Evolutionary conservation across 1,140 invertebrate species (phyloP).

Genomic region (Whitmania pigra): DNA sequence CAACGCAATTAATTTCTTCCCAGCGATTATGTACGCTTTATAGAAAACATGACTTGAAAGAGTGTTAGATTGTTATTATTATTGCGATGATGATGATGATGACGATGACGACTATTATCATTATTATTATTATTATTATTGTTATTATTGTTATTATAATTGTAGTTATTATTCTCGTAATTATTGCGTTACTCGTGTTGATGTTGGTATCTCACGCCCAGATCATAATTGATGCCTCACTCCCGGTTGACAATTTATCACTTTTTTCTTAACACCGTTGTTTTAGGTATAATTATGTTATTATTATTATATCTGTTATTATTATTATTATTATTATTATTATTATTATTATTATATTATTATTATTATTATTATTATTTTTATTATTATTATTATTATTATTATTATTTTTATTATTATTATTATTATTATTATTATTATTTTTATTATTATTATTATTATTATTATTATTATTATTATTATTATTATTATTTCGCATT

Average conservation of each 20-base stretch:
- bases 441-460: conserved; percentile 6
- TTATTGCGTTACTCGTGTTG: conserved; percentile 2
- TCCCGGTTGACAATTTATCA: no score
- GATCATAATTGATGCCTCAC: no score
- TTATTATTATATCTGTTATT: conserved; percentile 12
- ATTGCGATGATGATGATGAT: neutral
- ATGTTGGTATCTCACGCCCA: no score
- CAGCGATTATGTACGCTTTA: neutral
- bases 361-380: conserved; percentile 14
- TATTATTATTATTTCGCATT: neutral
- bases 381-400: conserved; percentile 16
- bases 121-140: conserved; percentile 14
- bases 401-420: neutral
- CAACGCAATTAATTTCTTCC: neutral
- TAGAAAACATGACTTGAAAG: neutral
- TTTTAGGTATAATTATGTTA: no score
- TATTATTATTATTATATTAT: conserved; percentile 11
- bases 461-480: neutral
- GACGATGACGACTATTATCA: neutral
- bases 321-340: neutral
- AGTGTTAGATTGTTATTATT: neutral
- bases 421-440: neutral
- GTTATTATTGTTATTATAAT: conserved; percentile 6
- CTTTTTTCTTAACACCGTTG: no score
- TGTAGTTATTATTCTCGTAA: neutral